Evolutionary conservation across 2,797 vertebrate genomes (phyloP), one percentile per base, ranked within the genome.

Genomic region (Psittacula derbiana): DNA sequence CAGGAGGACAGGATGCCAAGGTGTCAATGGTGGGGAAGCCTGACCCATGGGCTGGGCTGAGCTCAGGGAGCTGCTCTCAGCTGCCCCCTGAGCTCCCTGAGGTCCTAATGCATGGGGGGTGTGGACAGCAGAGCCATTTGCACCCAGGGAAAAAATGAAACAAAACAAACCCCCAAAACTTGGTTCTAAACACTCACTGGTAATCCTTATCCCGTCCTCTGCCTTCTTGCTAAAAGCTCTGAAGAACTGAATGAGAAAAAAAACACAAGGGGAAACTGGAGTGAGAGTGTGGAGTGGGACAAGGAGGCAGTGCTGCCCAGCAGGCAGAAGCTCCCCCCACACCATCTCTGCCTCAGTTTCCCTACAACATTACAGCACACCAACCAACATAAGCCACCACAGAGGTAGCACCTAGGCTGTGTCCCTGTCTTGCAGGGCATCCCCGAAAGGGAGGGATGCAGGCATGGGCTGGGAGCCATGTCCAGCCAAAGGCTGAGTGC

Each of bases 191-290:
- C 92, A 98, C 98, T 92, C 98, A 99, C 99, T 98, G 97, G 46
- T 74, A 12, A 98, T 58, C 11, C 76, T 7, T 65, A 95, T 53
- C 86, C 98, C 99, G 21, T 87, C 87, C 30, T 97, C 97, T 17
- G 95, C 92, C 6, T 83, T 94, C 76, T 96, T 97, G 86, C 99
- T 98, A 95, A 98, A 99, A 36, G 99, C 98, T 92, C 97, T 98
- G 94, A 99, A 99, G 97, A 99, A 99, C 99, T 99, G 98, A 60
- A 92, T 97, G 80, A 38, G 62, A 57, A 88, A 52, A 92, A 94
- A 75, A 93, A 3, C 18, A 85, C 4, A 64, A 11, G 30, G 5
- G 23, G 41, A 43, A 75, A 46, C 67, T 20, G 82, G 60, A 17
- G 11, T 23, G 25, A 69, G 36, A 21, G 5, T 36, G 23, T 11